Percentiles rank a stretch among this genome's conserved stretches.
These are phyloP conservation scores for Willowsia nigromaculata DNA, from an alignment of 2,888 invertebrate genomes.

Conservation along the genomic window DNA sequence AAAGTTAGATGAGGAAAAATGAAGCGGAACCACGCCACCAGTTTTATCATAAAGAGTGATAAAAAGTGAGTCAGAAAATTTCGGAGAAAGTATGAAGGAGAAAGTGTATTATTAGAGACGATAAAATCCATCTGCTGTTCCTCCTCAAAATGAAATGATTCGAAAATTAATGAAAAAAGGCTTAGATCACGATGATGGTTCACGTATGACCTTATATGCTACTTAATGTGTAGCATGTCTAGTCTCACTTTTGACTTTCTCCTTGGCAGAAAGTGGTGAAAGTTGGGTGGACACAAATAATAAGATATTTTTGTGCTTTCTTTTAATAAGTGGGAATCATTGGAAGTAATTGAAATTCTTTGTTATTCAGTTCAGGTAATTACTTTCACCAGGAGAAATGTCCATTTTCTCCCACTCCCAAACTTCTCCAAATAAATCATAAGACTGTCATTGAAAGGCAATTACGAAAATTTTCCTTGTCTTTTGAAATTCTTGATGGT, in stretches of 20 bases:
- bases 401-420: not conserved
- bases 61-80: not conserved
- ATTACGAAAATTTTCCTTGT: not conserved
- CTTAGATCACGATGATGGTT: not conserved
- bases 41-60: not conserved
- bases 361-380: not conserved
- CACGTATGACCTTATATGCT: not conserved
- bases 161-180: constrained; percentile 14
- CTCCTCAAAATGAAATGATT: constrained; percentile 34
- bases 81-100: not conserved
- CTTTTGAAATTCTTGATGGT: not conserved
- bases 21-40: constrained; percentile 18
- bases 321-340: constrained; percentile 17
- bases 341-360: not conserved
- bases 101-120: not conserved
- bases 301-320: not conserved
- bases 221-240: not conserved
- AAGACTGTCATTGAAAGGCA: not conserved
- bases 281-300: constrained; percentile 1
- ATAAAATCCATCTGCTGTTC: constrained; percentile 16
- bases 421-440: not conserved
- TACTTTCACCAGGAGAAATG: too few relatives aligned
- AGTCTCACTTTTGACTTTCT: not conserved
- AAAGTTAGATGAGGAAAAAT: not conserved
- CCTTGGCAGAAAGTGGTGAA: too few relatives aligned